phyloP scores from a whole-genome alignment of 2,113 vertebrate species.

The Antidorcas marsupialis region DNA sequence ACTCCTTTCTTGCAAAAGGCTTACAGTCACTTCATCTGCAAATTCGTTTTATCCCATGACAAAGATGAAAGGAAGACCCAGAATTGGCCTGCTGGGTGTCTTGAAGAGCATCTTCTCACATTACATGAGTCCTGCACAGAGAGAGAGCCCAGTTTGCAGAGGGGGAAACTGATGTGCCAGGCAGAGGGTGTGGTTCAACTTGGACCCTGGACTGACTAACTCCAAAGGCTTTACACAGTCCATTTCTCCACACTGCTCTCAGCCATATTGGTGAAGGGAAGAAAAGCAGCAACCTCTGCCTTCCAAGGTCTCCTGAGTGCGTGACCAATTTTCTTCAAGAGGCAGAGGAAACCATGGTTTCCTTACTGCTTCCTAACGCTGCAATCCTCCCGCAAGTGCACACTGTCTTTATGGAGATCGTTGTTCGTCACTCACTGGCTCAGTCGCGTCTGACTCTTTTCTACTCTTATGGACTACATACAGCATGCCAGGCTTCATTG shows the following conservation, averaged over 20 bases:
- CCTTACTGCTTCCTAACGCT: background rate
- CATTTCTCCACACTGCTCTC: background rate
- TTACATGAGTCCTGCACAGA: background rate
- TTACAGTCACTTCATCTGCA: background rate
- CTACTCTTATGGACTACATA: background rate
- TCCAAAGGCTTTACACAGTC: background rate
- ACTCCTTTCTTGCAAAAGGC: background rate
- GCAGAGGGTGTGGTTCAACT: background rate
- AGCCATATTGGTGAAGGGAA: background rate
- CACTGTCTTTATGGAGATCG: background rate
- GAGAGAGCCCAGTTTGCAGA: background rate
- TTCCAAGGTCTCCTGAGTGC: background rate
- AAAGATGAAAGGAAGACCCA: background rate
- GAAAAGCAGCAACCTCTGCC: background rate
- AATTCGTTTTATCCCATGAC: background rate
- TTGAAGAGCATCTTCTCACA: background rate
- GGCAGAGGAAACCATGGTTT: background rate
- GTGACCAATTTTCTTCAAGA: background rate
- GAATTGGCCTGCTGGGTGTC: background rate
- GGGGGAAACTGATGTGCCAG: background rate
- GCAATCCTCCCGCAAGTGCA: accelerated
- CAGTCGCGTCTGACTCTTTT: background rate
- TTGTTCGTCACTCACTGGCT: background rate
- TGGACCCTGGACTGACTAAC: background rate
- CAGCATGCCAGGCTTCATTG: background rate